phyloP scores from a whole-genome alignment of 1,140 invertebrate species.

The Drosophila mauritiana region DNA sequence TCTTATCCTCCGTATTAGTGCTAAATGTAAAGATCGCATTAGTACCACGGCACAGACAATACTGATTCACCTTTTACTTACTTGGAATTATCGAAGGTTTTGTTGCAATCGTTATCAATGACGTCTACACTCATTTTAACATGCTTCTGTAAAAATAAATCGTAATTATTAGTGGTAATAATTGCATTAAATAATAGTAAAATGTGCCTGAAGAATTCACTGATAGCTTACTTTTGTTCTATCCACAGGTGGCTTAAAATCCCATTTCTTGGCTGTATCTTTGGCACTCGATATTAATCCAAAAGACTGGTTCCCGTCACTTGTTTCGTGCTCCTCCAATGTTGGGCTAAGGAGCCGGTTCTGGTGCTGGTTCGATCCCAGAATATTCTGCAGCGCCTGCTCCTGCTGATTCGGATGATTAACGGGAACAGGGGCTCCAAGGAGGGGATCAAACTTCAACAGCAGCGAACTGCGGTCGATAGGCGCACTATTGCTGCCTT shows the following conservation, averaged over 20 bases:
- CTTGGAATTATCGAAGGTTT: conserved; percentile 81
- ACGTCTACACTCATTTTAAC: conserved; percentile 84
- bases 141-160: conserved; percentile 64
- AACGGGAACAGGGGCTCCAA: conserved; percentile 74
- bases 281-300: conserved; percentile 59
- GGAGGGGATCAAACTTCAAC: conserved; percentile 82
- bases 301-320: conserved; percentile 69
- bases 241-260: conserved; percentile 68
- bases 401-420: conserved; percentile 60
- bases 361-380: conserved; percentile 40
- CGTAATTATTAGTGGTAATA: not conserved
- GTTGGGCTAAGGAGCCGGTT: conserved; percentile 69
- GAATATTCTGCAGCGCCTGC: conserved; percentile 36
- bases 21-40: conserved; percentile 30
- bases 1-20: conserved; percentile 74
- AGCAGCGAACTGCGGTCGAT: conserved; percentile 78
- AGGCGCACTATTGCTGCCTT: conserved; percentile 74
- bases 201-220: not conserved
- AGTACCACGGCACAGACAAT: not conserved
- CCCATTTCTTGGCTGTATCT: conserved; percentile 39
- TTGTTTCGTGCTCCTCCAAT: conserved; percentile 76
- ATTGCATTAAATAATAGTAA: not conserved
- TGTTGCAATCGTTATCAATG: conserved; percentile 83
- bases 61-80: conserved; percentile 31
- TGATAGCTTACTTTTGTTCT: conserved; percentile 63